Evolutionary conservation across 2,113 vertebrate genomes (phyloP).

Genomic region (Deroptyus accipitrinus): DNA sequence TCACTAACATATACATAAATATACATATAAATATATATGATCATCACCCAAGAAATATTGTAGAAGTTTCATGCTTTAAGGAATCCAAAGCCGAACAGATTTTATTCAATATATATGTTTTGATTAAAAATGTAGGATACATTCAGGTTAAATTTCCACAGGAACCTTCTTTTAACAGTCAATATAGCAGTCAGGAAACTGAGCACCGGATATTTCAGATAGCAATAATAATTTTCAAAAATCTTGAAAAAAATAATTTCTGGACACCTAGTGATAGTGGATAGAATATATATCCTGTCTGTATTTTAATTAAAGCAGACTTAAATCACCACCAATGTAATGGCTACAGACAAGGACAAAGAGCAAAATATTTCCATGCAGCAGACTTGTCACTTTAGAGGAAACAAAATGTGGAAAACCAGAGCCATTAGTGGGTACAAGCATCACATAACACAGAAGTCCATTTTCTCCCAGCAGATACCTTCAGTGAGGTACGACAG

Average conservation of each 20-base stretch:
- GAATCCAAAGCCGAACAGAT: neutral
- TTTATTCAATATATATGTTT: neutral
- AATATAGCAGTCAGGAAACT: conserved; percentile 27
- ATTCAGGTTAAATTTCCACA: conserved; percentile 23
- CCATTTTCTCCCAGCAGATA: neutral
- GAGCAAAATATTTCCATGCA: neutral
- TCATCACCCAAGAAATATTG: neutral
- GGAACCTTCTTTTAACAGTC: conserved; percentile 40
- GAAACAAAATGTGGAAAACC: neutral
- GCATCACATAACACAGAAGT: neutral
- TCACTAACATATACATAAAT: neutral
- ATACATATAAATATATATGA: neutral
- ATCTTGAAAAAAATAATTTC: neutral
- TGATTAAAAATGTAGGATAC: neutral
- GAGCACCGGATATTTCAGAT: neutral
- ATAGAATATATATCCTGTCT: conserved; percentile 8
- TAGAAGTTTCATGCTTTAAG: neutral
- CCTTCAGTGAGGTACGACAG: neutral
- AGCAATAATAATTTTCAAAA: conserved; percentile 43
- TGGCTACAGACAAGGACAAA: conserved; percentile 4
- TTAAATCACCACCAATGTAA: neutral
- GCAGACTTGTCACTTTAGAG: neutral
- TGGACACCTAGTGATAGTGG: neutral
- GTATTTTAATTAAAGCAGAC: conserved; percentile 7
- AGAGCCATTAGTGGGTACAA: neutral